These are phyloP conservation scores for Vanacampus margaritifer DNA, from an alignment of 2,113 vertebrate genomes.

Conservation along the genomic window DNA sequence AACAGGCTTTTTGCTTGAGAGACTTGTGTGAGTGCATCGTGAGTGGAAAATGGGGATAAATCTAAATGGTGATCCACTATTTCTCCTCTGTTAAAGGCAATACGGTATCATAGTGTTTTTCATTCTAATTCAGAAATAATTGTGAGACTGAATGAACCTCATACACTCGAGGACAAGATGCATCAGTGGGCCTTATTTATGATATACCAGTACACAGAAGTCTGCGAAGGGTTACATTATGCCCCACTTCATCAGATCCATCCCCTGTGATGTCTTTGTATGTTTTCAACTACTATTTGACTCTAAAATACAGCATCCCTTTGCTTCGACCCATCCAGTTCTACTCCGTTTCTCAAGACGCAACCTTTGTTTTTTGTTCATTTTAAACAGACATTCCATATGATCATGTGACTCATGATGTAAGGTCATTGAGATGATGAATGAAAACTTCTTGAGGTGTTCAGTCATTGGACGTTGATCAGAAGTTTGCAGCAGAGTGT, in stretches of 20 bases:
- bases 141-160: slow-evolving; percentile 24
- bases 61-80: slow-evolving; percentile 34
- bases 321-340: neutral
- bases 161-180: slow-evolving; percentile 21
- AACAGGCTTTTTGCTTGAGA: slow-evolving; percentile 7
- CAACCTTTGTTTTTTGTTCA: slow-evolving; percentile 3
- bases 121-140: slow-evolving; percentile 38
- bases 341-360: neutral
- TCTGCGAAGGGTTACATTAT: slow-evolving; percentile 4
- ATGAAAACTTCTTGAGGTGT: slow-evolving; percentile 4
- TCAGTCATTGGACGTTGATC: neutral
- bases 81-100: slow-evolving; percentile 65
- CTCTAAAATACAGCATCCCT: neutral
- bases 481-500: slow-evolving; percentile 16
- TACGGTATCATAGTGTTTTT: slow-evolving; percentile 65
- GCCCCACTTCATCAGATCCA: neutral
- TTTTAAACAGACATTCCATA: neutral
- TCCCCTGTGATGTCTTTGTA: neutral
- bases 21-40: slow-evolving; percentile 26
- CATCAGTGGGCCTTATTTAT: slow-evolving; percentile 9
- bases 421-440: slow-evolving; percentile 20
- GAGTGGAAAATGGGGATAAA: slow-evolving; percentile 34
- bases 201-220: slow-evolving; percentile 9
- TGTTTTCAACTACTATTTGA: neutral
- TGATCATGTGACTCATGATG: slow-evolving; percentile 5